Conservation (phyloP, 2,888 invertebrate species). For the Troides aeacus region DNA sequence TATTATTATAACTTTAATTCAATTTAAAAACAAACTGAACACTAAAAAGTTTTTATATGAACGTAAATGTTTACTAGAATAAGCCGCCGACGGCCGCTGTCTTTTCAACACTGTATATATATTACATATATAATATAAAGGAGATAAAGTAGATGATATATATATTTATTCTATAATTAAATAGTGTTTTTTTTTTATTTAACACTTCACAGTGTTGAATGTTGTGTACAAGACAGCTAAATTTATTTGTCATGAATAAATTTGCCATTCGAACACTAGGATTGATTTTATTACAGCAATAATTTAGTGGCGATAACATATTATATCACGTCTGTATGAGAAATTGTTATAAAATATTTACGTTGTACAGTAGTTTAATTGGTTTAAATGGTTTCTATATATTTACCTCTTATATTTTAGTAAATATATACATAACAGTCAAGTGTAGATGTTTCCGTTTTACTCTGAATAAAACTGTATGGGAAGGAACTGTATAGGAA, state of each 20-base stretch:
- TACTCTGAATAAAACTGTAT: too few relatives aligned
- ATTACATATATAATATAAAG: not conserved
- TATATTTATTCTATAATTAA: too few relatives aligned
- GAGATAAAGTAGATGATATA: too few relatives aligned
- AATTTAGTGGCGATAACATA: not conserved
- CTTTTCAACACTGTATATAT: not conserved
- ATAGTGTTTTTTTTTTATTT: not conserved
- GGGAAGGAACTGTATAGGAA: too few relatives aligned
- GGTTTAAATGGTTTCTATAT: not conserved
- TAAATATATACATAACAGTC: too few relatives aligned
- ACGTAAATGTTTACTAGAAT: not conserved
- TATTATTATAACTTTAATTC: too few relatives aligned
- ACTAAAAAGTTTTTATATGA: not conserved
- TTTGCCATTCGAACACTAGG: not conserved
- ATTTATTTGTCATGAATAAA: conserved; percentile 1
- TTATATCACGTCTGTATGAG: too few relatives aligned
- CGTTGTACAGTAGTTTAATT: not conserved
- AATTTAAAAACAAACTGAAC: too few relatives aligned
- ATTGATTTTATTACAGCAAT: conserved; percentile 1
- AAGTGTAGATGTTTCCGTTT: too few relatives aligned
- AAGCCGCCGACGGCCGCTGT: not conserved
- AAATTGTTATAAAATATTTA: too few relatives aligned
- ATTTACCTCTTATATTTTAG: too few relatives aligned
- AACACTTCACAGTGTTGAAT: not conserved
- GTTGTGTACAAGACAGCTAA: not conserved